Evolutionary conservation across 1,140 invertebrate genomes (phyloP).

Genomic region (Zaprionus vittiger): DNA sequence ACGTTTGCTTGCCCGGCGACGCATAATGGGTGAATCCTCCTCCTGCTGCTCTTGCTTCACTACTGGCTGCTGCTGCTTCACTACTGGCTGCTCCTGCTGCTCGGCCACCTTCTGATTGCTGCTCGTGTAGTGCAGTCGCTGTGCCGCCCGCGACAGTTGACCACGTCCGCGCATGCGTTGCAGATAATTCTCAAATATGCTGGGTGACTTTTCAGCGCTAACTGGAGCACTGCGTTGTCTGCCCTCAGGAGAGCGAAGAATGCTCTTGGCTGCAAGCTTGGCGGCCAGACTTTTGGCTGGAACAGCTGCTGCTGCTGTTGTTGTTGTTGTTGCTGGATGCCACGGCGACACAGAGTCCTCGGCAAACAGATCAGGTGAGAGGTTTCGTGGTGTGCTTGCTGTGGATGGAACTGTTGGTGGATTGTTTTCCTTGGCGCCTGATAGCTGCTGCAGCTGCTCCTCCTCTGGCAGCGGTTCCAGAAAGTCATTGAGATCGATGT

Average conservation of each 20-base stretch:
- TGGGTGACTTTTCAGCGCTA: slow-evolving; percentile 60
- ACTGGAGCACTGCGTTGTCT: slow-evolving; percentile 2
- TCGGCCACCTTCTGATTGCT: not conserved
- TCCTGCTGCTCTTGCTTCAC: slow-evolving; percentile 24
- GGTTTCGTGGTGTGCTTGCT: slow-evolving; percentile 19
- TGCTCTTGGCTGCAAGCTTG: slow-evolving; percentile 57
- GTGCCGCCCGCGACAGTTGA: slow-evolving; percentile 49
- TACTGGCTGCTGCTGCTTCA: not conserved
- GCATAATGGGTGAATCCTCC: slow-evolving; percentile 64
- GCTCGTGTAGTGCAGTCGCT: slow-evolving; percentile 47
- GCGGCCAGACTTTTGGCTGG: slow-evolving; percentile 50
- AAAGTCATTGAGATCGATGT: slow-evolving; percentile 68
- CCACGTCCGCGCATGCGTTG: slow-evolving; percentile 62
- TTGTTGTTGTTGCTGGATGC: slow-evolving; percentile 28
- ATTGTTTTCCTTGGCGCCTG: not conserved
- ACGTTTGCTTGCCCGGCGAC: slow-evolving; percentile 50
- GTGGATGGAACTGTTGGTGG: not conserved
- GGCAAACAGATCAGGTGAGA: slow-evolving; percentile 65
- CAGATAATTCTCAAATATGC: slow-evolving; percentile 72
- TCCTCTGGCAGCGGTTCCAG: slow-evolving; percentile 72
- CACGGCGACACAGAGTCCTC: slow-evolving; percentile 61
- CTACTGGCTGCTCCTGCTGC: not conserved
- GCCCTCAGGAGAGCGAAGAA: slow-evolving; percentile 31
- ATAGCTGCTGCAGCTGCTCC: slow-evolving; percentile 37
- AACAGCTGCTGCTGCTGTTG: not conserved